These are phyloP conservation scores for Tetranychus cinnabarinus DNA, from an alignment of 1,140 invertebrate species.

Conservation along the genomic window DNA sequence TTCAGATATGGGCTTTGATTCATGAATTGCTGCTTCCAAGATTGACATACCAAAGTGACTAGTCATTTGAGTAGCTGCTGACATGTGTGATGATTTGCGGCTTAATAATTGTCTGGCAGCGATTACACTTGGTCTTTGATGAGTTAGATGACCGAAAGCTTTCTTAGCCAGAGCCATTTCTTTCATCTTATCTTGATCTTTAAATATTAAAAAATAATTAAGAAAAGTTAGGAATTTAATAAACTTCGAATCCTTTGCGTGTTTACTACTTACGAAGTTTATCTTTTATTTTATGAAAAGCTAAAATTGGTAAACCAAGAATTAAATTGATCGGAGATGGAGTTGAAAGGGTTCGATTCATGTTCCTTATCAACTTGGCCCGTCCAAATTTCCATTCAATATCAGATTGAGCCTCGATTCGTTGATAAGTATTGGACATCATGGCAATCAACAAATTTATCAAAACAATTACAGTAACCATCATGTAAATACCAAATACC, in stretches of 20 bases:
- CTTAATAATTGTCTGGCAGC: constrained; percentile 5
- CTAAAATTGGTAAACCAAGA: constrained; percentile 28
- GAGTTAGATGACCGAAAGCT: constrained; percentile 1
- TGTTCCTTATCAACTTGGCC: constrained; percentile 91
- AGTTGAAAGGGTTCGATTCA: constrained; percentile 91
- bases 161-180: not conserved
- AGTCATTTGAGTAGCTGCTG: not conserved
- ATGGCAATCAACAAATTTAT: constrained; percentile 98
- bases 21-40: constrained; percentile 4
- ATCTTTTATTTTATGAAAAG: not conserved
- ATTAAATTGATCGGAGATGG: constrained; percentile 89
- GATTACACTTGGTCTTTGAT: constrained; percentile 3
- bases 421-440: constrained; percentile 98
- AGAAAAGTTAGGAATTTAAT: too few species aligned
- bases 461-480: constrained; percentile 88
- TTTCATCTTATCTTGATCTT: not conserved
- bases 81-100: not conserved
- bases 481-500: constrained; percentile 85
- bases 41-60: constrained; percentile 3
- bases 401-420: constrained; percentile 96
- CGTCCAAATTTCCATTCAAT: constrained; percentile 99
- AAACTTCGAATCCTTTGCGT: not conserved
- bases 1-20: constrained; percentile 11
- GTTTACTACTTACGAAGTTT: not conserved
- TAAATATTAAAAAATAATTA: not conserved